phyloP scores from a whole-genome alignment of 2,797 vertebrate species.

The Lutjanus argentimaculatus region DNA sequence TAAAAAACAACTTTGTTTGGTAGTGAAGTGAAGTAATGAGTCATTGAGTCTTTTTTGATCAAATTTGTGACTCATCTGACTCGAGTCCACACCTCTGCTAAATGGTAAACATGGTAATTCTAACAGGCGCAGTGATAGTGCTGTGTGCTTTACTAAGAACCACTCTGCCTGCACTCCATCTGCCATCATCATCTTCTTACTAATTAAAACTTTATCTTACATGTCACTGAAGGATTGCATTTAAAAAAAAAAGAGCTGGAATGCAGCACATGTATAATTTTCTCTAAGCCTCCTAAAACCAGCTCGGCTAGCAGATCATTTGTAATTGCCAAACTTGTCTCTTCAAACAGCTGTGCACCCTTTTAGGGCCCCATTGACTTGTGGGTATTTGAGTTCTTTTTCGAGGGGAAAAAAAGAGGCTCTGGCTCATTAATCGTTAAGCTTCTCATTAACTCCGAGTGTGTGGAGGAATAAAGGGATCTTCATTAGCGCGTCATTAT shows the following conservation, averaged over 20 bases:
- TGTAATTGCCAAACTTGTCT: constrained; percentile 48
- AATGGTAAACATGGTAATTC: no score
- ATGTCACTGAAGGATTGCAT: background rate
- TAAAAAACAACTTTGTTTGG: no score
- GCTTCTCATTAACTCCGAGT: constrained; percentile 50
- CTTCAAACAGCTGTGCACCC: constrained; percentile 30
- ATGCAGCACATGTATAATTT: background rate
- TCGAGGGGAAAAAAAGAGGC: background rate
- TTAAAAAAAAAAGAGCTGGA: background rate
- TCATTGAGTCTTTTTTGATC: no score
- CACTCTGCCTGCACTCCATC: background rate
- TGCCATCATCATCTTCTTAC: background rate
- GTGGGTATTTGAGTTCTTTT: constrained; percentile 47
- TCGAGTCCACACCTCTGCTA: no score
- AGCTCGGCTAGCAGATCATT: constrained; percentile 21
- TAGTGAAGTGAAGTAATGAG: no score
- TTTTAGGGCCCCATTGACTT: constrained; percentile 47
- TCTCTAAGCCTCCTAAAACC: constrained; percentile 17
- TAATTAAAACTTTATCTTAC: constrained; percentile 20
- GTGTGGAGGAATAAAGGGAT: constrained; percentile 38
- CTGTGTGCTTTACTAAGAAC: background rate
- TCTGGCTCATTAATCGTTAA: constrained; percentile 47
- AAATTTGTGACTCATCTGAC: no score
- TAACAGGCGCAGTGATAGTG: background rate
- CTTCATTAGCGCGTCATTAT: constrained; percentile 30